phyloP scores from a whole-genome alignment of 2,888 invertebrate genomes.

The Caenorhabditis sp. region DNA sequence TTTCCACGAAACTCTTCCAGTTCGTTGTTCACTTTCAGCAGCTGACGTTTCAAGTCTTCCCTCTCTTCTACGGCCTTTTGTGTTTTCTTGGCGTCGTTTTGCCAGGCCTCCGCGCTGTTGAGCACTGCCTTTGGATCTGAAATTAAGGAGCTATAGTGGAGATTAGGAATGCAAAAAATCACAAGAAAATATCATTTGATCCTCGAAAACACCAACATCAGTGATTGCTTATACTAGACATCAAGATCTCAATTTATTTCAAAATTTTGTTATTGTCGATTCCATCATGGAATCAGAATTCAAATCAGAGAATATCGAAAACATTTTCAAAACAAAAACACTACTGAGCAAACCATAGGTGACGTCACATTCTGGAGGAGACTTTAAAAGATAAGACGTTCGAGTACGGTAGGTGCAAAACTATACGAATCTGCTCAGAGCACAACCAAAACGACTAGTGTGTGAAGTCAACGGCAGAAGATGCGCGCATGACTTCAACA shows the following conservation, averaged over 20 bases:
- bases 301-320: too few relatives aligned
- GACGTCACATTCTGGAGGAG: too few relatives aligned
- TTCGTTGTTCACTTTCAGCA: slow-evolving; percentile 85
- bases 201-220: background rate
- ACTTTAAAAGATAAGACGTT: too few relatives aligned
- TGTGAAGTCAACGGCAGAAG: slow-evolving; percentile 18
- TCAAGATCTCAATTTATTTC: too few relatives aligned
- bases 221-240: background rate
- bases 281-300: too few relatives aligned
- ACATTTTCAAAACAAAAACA: too few relatives aligned
- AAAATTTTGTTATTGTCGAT: too few relatives aligned
- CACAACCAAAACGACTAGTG: background rate
- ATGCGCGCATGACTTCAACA: slow-evolving; percentile 39
- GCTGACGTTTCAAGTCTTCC: slow-evolving; percentile 85
- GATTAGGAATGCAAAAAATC: background rate
- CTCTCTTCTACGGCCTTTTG: slow-evolving; percentile 85
- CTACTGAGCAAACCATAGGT: too few relatives aligned
- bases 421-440: too few relatives aligned
- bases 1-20: slow-evolving; percentile 86
- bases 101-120: slow-evolving; percentile 84
- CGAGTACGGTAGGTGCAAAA: background rate
- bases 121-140: slow-evolving; percentile 85
- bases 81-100: slow-evolving; percentile 84
- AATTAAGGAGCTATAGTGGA: slow-evolving; percentile 17
- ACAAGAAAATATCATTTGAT: background rate